These are phyloP conservation scores for Balanococcus diminutus DNA, from an alignment of 2,888 invertebrate genomes.

Conservation along the genomic window DNA sequence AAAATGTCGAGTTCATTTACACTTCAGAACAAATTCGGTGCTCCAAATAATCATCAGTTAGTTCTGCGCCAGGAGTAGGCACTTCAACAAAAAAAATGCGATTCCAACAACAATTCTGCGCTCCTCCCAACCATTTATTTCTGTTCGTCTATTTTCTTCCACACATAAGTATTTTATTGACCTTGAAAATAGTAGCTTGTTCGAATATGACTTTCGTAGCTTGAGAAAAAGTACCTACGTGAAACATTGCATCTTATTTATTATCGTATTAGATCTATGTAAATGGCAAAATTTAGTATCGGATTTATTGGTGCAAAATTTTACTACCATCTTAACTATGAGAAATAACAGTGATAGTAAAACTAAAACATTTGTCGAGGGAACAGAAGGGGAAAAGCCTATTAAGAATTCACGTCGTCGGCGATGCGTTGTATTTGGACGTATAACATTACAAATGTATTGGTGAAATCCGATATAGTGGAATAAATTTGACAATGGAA, in stretches of 20 bases:
- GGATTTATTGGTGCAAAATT: neutral
- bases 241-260: neutral
- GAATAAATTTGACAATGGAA: neutral
- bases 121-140: no score
- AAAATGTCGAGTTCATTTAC: no score
- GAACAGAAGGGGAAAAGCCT: neutral
- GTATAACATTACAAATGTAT: neutral
- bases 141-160: no score
- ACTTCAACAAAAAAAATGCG: no score
- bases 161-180: no score
- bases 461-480: neutral
- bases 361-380: neutral
- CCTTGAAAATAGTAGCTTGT: no score
- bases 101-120: no score
- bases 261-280: neutral
- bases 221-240: neutral
- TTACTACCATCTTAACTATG: neutral
- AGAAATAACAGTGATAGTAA: neutral
- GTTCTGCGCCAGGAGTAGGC: no score
- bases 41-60: no score
- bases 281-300: neutral
- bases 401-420: constrained; percentile 18
- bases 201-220: neutral
- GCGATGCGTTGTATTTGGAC: neutral
- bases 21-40: no score